Evolutionary conservation across 2,113 vertebrate genomes (phyloP).

Genomic region (Microtus ochrogaster): DNA sequence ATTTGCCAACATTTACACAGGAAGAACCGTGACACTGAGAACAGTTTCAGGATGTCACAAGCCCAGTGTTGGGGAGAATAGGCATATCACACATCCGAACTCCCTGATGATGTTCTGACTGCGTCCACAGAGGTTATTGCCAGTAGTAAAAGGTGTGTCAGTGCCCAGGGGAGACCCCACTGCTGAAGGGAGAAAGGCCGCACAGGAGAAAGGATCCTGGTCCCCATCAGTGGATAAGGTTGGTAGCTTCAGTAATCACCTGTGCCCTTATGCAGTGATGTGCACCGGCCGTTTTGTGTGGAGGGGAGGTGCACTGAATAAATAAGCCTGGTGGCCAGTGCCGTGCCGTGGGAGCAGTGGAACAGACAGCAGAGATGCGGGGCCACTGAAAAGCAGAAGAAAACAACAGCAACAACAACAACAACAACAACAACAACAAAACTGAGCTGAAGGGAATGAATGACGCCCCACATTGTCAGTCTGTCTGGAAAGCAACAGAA

Average conservation of each 20-base stretch:
- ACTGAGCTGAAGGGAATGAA: neutral
- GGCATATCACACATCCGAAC: neutral
- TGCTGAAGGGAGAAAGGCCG: neutral
- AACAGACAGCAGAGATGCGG: neutral
- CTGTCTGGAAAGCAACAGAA: neutral
- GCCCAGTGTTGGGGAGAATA: neutral
- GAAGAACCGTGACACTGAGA: neutral
- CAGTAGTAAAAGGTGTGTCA: neutral
- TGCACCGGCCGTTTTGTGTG: neutral
- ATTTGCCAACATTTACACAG: neutral
- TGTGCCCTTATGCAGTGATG: neutral
- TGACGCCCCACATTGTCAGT: neutral
- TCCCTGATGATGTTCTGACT: neutral
- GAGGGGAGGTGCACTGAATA: neutral
- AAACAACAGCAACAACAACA: neutral
- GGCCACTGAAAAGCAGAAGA: neutral
- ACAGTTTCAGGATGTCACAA: neutral
- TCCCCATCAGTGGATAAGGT: neutral
- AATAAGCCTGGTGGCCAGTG: neutral
- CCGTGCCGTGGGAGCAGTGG: neutral
- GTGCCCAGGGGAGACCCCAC: neutral
- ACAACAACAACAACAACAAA: too few relatives aligned
- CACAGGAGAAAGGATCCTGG: fast-evolving
- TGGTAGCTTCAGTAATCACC: neutral
- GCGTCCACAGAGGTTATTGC: neutral